Evolutionary conservation across 2,888 invertebrate genomes (phyloP).

Genomic region (Monoplex corrugatus): DNA sequence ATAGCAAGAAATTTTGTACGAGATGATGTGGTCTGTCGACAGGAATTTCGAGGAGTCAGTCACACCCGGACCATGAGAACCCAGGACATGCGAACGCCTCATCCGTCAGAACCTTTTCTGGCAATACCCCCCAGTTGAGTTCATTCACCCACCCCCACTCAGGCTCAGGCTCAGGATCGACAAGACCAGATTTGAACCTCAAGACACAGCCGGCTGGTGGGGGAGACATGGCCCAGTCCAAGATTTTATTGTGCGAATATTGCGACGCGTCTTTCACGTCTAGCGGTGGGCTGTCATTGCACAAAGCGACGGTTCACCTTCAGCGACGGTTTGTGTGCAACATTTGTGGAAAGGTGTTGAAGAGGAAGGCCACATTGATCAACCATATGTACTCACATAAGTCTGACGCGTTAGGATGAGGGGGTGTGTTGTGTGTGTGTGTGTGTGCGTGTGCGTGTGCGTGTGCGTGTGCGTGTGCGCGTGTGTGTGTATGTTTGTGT

Average conservation of each 20-base stretch:
- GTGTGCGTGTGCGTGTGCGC: not conserved
- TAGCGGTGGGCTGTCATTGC: slow-evolving; percentile 18
- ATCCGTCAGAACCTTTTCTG: not conserved
- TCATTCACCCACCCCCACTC: not conserved
- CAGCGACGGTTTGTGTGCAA: slow-evolving; percentile 38
- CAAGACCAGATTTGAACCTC: not conserved
- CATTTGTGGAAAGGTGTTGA: slow-evolving; percentile 12
- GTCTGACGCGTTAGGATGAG: not conserved
- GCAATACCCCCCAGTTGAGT: not conserved
- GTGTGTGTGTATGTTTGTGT: not conserved
- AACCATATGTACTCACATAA: slow-evolving; percentile 9
- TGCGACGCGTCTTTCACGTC: slow-evolving; percentile 34
- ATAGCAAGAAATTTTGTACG: too few species aligned
- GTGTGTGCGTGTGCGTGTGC: too few species aligned
- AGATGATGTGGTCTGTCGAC: too few species aligned
- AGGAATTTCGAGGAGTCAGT: not conserved
- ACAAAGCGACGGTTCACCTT: slow-evolving; percentile 14
- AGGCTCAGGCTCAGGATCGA: not conserved
- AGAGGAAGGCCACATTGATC: slow-evolving; percentile 35
- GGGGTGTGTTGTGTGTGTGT: not conserved
- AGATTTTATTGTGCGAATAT: slow-evolving; percentile 35
- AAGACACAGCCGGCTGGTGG: not conserved
- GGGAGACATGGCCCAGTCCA: not conserved
- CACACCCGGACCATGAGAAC: not conserved
- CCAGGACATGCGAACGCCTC: not conserved